Evolutionary conservation across 2,113 vertebrate genomes (phyloP).

Genomic region (Anoura caudifer): DNA sequence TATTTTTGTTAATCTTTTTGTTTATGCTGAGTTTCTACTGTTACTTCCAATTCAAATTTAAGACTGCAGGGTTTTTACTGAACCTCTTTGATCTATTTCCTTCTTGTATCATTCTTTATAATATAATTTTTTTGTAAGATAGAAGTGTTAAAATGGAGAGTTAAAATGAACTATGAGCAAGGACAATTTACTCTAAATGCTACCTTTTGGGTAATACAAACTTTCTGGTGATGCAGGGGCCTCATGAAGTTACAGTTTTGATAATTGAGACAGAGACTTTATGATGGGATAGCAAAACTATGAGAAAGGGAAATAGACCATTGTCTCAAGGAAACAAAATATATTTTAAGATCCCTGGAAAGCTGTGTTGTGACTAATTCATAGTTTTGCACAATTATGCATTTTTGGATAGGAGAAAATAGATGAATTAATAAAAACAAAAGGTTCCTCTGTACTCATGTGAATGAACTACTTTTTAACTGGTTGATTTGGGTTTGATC

Average conservation of each 20-base stretch:
- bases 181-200: background rate
- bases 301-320: background rate
- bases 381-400: background rate
- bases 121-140: background rate
- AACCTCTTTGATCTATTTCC: background rate
- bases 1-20: background rate
- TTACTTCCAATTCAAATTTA: background rate
- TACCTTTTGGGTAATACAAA: background rate
- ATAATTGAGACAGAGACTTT: background rate
- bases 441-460: background rate
- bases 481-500: background rate
- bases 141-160: background rate
- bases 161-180: background rate
- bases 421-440: background rate
- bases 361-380: background rate
- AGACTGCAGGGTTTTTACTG: background rate
- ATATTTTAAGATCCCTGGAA: background rate
- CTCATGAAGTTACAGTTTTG: background rate
- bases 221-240: background rate
- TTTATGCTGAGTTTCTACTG: background rate
- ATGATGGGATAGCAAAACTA: background rate
- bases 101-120: background rate
- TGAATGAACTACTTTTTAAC: background rate
- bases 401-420: background rate
- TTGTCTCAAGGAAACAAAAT: background rate